Percentiles rank a stretch among this genome's conserved stretches.
These are phyloP conservation scores for Aphaenogaster floridana DNA, from an alignment of 1,140 invertebrate species.

Conservation along the genomic window DNA sequence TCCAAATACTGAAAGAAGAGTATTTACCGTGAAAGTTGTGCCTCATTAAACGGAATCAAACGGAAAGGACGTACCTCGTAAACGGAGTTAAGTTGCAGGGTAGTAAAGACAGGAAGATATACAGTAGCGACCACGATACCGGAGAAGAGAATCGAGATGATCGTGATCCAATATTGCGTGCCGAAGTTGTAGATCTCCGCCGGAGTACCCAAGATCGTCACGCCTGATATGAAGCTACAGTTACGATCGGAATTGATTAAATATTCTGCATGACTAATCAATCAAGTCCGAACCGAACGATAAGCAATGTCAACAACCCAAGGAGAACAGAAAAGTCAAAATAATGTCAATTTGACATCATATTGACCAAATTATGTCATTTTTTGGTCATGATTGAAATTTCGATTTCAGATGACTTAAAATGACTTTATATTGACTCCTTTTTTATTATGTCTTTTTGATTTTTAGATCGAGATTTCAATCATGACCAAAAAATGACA, in stretches of 20 bases:
- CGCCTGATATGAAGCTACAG: constrained; percentile 94
- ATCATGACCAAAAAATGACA: no score
- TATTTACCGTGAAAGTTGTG: not conserved
- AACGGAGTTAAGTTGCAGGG: constrained; percentile 92
- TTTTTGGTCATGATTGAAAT: no score
- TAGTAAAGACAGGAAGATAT: constrained; percentile 95
- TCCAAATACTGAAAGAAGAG: constrained; percentile 91
- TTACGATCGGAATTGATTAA: constrained; percentile 59
- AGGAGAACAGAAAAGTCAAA: no score
- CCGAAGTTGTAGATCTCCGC: constrained; percentile 96
- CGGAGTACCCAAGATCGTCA: constrained; percentile 95
- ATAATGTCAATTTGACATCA: no score
- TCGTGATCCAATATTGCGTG: constrained; percentile 93
- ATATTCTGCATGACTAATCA: constrained; percentile 51
- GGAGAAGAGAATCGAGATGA: constrained; percentile 90
- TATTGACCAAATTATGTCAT: no score
- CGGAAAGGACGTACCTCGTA: constrained; percentile 90
- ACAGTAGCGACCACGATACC: constrained; percentile 90
- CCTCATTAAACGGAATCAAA: not conserved
- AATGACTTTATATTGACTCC: no score
- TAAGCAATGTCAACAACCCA: constrained; percentile 13
- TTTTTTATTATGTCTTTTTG: no score
- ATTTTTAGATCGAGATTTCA: no score
- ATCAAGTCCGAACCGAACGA: constrained; percentile 22
- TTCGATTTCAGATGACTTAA: no score